phyloP scores from a whole-genome alignment of 2,797 vertebrate genomes.

The Morelia viridis region DNA sequence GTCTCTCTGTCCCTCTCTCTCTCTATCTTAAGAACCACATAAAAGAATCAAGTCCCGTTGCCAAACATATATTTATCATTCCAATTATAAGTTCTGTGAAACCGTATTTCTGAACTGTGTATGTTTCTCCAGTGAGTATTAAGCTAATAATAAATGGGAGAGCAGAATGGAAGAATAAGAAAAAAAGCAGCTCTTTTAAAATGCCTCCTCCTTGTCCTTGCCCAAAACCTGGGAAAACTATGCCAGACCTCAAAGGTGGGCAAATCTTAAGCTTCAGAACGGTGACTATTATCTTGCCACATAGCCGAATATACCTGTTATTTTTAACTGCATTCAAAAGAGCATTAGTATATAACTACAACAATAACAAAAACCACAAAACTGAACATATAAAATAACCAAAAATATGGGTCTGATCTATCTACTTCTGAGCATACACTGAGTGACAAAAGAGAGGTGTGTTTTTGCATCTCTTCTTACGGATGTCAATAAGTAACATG shows the following conservation, averaged over 20 bases:
- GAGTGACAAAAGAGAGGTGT: neutral
- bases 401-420: no score
- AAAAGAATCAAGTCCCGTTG: neutral
- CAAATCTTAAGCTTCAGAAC: rapidly evolving
- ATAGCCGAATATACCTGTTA: neutral
- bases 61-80: neutral
- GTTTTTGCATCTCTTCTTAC: neutral
- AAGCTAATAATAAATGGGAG: neutral
- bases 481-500: neutral
- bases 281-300: neutral
- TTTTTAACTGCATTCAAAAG: neutral
- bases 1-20: no score
- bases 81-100: neutral
- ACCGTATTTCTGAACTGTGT: neutral
- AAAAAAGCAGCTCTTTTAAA: neutral
- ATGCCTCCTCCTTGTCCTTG: neutral
- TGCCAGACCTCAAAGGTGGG: neutral
- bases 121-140: neutral
- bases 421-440: neutral
- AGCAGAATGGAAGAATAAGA: neutral
- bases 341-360: neutral
- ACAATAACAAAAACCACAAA: neutral
- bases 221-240: neutral
- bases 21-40: neutral
- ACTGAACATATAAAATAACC: neutral